phyloP scores from a whole-genome alignment of 2,888 invertebrate species.

The Drosophila subsilvestris region DNA sequence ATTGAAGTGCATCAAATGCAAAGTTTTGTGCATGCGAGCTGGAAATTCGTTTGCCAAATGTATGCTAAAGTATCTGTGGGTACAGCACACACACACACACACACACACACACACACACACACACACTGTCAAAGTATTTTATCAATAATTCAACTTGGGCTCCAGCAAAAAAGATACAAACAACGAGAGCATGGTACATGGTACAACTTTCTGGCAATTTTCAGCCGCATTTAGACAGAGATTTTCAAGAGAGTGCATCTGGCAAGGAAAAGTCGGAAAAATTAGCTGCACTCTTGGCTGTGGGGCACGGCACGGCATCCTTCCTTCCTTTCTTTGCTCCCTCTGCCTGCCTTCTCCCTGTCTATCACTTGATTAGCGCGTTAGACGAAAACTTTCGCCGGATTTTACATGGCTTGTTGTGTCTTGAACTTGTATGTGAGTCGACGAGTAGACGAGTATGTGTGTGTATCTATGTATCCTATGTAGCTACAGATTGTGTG shows the following conservation, averaged over 20 bases:
- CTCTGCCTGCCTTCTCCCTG: background rate
- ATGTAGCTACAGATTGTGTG: slow-evolving; percentile 8
- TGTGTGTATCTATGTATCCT: background rate
- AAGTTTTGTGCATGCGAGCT: slow-evolving; percentile 64
- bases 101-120: slow-evolving; percentile 27
- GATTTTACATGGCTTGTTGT: slow-evolving; percentile 58
- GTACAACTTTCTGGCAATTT: slow-evolving; percentile 36
- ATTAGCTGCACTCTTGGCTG: slow-evolving; percentile 24
- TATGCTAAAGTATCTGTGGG: slow-evolving; percentile 16
- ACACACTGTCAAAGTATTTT: slow-evolving; percentile 59
- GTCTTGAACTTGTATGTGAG: background rate
- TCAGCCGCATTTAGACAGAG: slow-evolving; percentile 40
- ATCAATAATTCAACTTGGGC: slow-evolving; percentile 66
- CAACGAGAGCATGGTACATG: background rate
- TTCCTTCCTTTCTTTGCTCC: background rate
- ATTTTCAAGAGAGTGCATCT: slow-evolving; percentile 21
- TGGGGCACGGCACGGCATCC: background rate
- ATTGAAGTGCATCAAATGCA: slow-evolving; percentile 65
- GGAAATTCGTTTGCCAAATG: slow-evolving; percentile 58
- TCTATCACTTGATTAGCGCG: slow-evolving; percentile 56
- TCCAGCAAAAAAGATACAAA: slow-evolving; percentile 1
- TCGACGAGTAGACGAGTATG: too few relatives aligned
- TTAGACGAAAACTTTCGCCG: slow-evolving; percentile 39
- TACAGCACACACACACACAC: slow-evolving; percentile 7
- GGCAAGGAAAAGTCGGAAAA: slow-evolving; percentile 21